Base-by-base conservation (phyloP, 2,797 vertebrate species). In the Selene dorsalis region DNA sequence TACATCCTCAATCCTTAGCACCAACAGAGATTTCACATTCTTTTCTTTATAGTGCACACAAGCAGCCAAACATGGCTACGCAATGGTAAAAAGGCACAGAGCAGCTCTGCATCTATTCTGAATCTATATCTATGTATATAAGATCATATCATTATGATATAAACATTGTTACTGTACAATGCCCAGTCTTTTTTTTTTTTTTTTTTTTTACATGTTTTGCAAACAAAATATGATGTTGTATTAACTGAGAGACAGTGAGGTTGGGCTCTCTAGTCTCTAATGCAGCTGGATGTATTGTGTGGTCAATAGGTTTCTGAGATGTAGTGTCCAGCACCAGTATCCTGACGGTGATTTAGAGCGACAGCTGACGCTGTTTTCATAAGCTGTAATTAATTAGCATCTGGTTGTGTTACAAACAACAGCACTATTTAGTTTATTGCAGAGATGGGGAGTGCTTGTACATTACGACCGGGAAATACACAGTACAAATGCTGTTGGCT, bases 11-110 rank as follows among this genome's bases (percentile, higher is more conserved):
- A 47, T 56, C 68, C n/a, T 67, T 26, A 73, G 70, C 48, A 56
- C 16, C 52, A 70, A 48, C 76, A 80, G 65, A 74, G 41, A 60
- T 38, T 57, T 73, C 43, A 45, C 43, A 30, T 59, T 48, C 17
- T 38, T 12, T 6, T 2, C 65, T 53, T 6, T 47, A 28, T 6
- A 43, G 14, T 63, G 6, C 7, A 38, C 20, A 12, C 4, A 20
- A 73, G 48, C 63, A 39, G 39, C 24, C 10, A 38, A 58, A 55
- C 26, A n/a, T 58, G 6, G 45, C n/a, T n/a, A n/a, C n/a, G n/a
- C 43, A 63, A 63, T 3, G 3, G 45, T 38, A 61, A 47, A 65
- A 71, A 35, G 43, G 17, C 38, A 39, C 12, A 10, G n/a, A 65
- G 30, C 20, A 39, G 6, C 32, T 35, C 32, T 35, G 32, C 32